A percentile compares a stretch with the other conserved stretches of the same genome.
Conservation (phyloP, 2,888 invertebrate species). For the Dysmachus trigonus region DNA sequence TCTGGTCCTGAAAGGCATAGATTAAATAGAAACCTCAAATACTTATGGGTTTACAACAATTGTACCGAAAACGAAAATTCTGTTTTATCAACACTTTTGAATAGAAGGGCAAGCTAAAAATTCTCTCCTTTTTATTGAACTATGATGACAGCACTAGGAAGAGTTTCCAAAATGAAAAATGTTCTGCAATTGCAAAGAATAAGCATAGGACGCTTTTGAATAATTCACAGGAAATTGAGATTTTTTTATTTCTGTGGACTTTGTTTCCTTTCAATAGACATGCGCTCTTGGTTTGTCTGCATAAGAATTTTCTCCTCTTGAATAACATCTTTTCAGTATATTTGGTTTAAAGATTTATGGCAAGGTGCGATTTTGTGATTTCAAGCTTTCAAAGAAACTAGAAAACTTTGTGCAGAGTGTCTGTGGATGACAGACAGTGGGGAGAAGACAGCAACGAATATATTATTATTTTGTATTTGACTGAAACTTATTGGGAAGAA, state of each 20-base stretch:
- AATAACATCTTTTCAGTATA: not conserved
- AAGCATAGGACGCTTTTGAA: not conserved
- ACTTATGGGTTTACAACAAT: not conserved
- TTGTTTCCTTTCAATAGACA: not conserved
- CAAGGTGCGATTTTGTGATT: not conserved
- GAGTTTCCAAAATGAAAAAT: not conserved
- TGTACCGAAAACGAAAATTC: not conserved
- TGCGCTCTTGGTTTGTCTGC: not conserved
- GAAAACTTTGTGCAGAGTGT: not conserved
- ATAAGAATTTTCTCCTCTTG: not conserved
- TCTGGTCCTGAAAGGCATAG: not conserved
- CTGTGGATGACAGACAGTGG: not conserved
- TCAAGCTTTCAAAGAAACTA: not conserved
- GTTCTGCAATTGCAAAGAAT: not conserved
- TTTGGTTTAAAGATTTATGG: not conserved
- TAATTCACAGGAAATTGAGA: not conserved
- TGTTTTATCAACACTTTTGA: not conserved
- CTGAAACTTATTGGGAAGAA: not conserved
- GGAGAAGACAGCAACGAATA: not conserved
- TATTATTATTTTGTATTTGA: not conserved
- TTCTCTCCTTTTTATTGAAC: not conserved
- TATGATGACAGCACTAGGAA: not conserved
- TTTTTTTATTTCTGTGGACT: not conserved
- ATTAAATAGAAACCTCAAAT: not conserved
- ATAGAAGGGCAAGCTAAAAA: not conserved